Percentiles rank a stretch among this genome's conserved stretches.
phyloP scores from a whole-genome alignment of 2,888 invertebrate genomes.

The Caenorhabditis imperialis region DNA sequence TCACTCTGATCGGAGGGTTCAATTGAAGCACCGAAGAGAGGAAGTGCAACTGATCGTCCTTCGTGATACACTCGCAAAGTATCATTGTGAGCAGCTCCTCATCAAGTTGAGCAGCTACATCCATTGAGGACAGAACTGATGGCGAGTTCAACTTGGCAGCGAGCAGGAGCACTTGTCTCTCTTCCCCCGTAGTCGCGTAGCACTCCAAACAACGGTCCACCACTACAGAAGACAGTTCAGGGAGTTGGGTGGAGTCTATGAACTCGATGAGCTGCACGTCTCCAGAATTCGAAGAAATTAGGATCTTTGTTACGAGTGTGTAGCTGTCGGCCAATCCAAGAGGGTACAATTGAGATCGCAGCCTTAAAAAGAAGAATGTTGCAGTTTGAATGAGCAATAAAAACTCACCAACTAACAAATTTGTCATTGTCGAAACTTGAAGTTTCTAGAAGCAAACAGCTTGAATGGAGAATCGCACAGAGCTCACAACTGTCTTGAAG shows the following conservation, averaged over 20 bases:
- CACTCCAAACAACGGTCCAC: conserved; percentile 62
- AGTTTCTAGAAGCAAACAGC: conserved; percentile 66
- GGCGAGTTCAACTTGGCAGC: conserved; percentile 69
- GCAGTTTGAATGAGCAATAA: conserved; percentile 8
- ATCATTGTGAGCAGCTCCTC: conserved; percentile 59
- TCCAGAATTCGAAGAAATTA: conserved; percentile 43
- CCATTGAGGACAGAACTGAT: conserved; percentile 60
- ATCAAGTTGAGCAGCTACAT: conserved; percentile 58
- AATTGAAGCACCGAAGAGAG: conserved; percentile 57
- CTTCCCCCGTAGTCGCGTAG: conserved; percentile 55
- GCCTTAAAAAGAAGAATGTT: conserved; percentile 13
- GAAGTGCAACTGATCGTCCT: conserved; percentile 63
- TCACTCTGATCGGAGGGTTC: conserved; percentile 57
- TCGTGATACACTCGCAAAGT: conserved; percentile 59
- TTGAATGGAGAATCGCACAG: conserved; percentile 69
- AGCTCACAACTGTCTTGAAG: conserved; percentile 74
- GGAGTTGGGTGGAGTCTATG: conserved; percentile 48
- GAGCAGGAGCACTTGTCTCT: conserved; percentile 61
- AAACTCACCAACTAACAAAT: conserved; percentile 66
- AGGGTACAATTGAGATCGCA: conserved; percentile 26
- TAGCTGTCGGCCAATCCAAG: conserved; percentile 30
- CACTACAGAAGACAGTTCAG: conserved; percentile 48
- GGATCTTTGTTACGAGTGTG: conserved; percentile 31
- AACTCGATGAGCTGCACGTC: conserved; percentile 61
- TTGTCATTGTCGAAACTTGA: conserved; percentile 66